Evolutionary conservation across 2,113 vertebrate species (phyloP), one percentile per base, ranked within the genome.

Genomic region (Cheilinus undulatus): DNA sequence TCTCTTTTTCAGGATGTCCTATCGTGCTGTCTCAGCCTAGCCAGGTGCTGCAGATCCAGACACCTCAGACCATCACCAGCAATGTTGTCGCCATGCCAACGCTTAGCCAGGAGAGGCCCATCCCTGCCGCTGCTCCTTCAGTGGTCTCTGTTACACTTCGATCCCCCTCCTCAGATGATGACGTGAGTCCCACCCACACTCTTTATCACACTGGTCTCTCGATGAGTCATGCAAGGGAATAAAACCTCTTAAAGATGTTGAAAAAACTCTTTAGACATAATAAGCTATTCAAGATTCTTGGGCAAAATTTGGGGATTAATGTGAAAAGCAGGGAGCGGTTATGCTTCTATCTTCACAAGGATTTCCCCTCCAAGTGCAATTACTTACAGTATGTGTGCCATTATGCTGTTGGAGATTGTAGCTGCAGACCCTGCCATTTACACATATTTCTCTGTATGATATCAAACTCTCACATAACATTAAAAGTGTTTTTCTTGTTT

Each of bases 1-100:
- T 70, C 36, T 79, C 28, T 80, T 49, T 28, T 32, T 60, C 83
- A 99, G 97, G 94, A 81, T 93, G 79, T 3, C 88, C 95, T 0
- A 72, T 96, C 68, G 70, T 97, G 89, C 91, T 98, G 36, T 91
- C 95, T 26, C 95, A 94, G 86, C 88, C 96, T 0, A 12, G 94
- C 36, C 90, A 87, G 80, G 76, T 98, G 75, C 92, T 97, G 1
- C 96, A 97, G 65, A 93, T 98, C 50, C 95, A 95, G 78, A 78
- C 93, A 3, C 86, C 95, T 14, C 92, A 91, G 50, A 67, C 94
- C 0, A 54, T 97, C 22, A 14, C 92, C 0, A 85, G 91, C 38
- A 94, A 88, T 22, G 64, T 94, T 72, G 54, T 95, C 0, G 56
- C 93, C 5, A 85, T 96, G 26, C 92, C 94, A 64, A 89, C 62